Percentiles rank a stretch among this genome's conserved stretches.
Conservation (phyloP, 2,888 invertebrate species). For the Tenthredo scrophulariae region DNA sequence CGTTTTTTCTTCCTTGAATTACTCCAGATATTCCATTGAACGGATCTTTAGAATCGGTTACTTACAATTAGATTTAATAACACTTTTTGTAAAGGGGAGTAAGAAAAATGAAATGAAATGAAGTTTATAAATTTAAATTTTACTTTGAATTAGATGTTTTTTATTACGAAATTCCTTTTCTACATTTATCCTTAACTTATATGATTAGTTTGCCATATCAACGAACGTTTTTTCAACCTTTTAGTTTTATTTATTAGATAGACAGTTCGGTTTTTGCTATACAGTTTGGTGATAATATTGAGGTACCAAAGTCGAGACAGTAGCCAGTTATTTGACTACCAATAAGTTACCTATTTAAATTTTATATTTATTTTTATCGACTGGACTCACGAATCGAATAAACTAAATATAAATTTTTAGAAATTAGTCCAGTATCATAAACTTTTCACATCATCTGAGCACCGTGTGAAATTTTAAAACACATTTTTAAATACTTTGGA, state of each 20-base stretch:
- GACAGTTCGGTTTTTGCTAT: not conserved
- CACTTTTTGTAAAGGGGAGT: not conserved
- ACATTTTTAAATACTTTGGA: not conserved
- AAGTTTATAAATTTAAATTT: not conserved
- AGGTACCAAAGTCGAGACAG: not conserved
- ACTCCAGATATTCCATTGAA: not conserved
- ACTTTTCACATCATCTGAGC: slow-evolving; percentile 6
- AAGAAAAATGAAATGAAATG: not conserved
- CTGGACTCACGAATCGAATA: not conserved
- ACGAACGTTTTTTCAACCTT: not conserved
- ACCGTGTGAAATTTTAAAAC: not conserved
- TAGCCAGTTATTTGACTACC: slow-evolving; percentile 18
- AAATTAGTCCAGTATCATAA: not conserved
- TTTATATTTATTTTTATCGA: not conserved
- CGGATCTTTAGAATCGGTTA: not conserved
- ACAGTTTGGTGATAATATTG: not conserved
- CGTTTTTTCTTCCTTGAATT: not conserved
- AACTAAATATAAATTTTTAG: not conserved
- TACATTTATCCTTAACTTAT: slow-evolving; percentile 27
- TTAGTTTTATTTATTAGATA: not conserved
- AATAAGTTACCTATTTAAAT: not conserved
- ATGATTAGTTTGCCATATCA: slow-evolving; percentile 26
- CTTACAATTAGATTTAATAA: not conserved
- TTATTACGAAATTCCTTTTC: slow-evolving; percentile 41
- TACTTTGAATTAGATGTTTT: slow-evolving; percentile 19